Conservation (phyloP, 2,888 invertebrate species). For the Troides helena region DNA sequence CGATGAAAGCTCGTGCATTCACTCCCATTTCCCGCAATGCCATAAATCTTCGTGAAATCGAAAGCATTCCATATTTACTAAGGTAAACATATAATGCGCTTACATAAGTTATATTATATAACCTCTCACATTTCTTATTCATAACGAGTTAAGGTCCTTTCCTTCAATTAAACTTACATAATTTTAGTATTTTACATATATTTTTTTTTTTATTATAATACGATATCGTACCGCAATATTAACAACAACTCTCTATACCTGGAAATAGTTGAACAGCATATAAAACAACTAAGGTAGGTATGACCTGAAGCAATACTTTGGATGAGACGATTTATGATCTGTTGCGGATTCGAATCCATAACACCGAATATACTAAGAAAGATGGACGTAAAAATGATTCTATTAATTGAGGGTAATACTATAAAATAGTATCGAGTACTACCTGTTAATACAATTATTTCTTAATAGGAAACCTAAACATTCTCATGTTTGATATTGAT, state of each 20-base stretch:
- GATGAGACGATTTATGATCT: background rate
- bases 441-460: too few relatives aligned
- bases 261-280: too few relatives aligned
- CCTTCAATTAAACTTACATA: background rate
- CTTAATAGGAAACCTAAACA: too few relatives aligned
- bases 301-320: background rate
- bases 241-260: background rate
- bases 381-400: too few relatives aligned
- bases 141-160: background rate
- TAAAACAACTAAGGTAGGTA: background rate
- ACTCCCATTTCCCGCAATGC: constrained; percentile 45
- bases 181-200: background rate
- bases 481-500: too few relatives aligned
- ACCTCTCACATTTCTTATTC: background rate
- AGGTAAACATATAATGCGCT: background rate
- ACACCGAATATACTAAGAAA: background rate
- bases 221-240: background rate
- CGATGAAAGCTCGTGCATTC: constrained; percentile 43
- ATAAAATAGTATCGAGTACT: too few relatives aligned
- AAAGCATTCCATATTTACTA: background rate
- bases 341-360: background rate
- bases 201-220: background rate
- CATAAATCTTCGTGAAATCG: constrained; percentile 44
- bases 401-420: too few relatives aligned
- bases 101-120: background rate